These are phyloP conservation scores for Nineta flava DNA, from an alignment of 2,888 invertebrate species.

Conservation along the genomic window DNA sequence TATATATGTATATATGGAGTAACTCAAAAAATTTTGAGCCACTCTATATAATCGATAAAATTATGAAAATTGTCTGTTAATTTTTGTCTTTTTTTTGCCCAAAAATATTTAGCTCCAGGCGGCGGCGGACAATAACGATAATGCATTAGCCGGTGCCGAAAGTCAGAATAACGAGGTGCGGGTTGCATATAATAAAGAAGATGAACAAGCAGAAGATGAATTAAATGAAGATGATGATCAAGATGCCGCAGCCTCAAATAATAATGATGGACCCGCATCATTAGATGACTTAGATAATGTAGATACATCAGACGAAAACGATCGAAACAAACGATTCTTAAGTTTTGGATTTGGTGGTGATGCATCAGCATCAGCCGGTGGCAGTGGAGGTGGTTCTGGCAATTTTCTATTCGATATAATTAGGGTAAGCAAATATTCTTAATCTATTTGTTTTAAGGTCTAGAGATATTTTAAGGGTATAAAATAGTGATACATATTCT, in stretches of 20 bases:
- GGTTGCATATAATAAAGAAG: constrained; percentile 6
- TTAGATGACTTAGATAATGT: constrained; percentile 57
- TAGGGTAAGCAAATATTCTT: constrained; percentile 46
- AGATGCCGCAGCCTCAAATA: constrained; percentile 33
- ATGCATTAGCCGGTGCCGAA: constrained; percentile 36
- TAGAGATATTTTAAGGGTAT: too few species aligned
- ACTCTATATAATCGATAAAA: too few species aligned
- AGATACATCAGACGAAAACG: constrained; percentile 50
- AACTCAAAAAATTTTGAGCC: too few species aligned
- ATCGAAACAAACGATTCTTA: constrained; percentile 67
- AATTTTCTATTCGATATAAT: constrained; percentile 82
- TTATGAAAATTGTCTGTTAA: too few species aligned
- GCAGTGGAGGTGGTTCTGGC: constrained; percentile 54
- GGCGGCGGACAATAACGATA: constrained; percentile 31
- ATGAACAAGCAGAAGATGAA: constrained; percentile 6
- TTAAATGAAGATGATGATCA: constrained; percentile 23
- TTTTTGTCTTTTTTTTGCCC: too few species aligned
- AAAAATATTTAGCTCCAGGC: constrained; percentile 21
- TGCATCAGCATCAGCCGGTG: constrained; percentile 23
- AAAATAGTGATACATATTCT: too few species aligned
- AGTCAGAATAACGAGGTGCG: constrained; percentile 45
- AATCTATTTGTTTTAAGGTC: too few species aligned
- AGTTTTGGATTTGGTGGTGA: constrained; percentile 40
- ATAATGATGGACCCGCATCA: constrained; percentile 41
- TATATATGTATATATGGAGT: too few species aligned